Evolutionary conservation across 2,113 vertebrate species (phyloP), one percentile per base, ranked within the genome.

Genomic region (Petromus typicus): DNA sequence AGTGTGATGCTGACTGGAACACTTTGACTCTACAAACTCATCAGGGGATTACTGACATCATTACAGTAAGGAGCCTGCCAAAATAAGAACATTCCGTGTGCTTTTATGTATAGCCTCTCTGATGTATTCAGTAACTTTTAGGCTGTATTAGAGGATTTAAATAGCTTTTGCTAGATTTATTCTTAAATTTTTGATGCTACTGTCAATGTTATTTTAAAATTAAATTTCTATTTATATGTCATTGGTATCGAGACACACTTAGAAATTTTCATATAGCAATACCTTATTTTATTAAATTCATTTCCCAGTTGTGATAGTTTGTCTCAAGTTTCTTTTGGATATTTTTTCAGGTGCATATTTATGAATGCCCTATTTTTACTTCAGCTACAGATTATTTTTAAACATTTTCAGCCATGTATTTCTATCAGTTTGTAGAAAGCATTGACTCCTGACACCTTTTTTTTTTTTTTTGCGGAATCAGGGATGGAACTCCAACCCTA

Each of bases 321-420:
- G 13, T 83, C 76, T 54, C 30, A 59, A 91, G 37, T 16, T 57
- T 63, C 20, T 84, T 90, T 76, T n/a, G 75, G 59, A 76, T 90
- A 89, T 89, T 95, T 18, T 82, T 82, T 40, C 73, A 69, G 12
- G 11, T 63, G 30, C 32, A 56, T 12, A 90, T 57, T 90, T n/a
- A 92, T 37, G 79, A 94, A 89, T 75, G 80, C 2, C 18, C 14
- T 94, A 81, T 57, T 91, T 84, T 91, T 80, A 83, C 69, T 87
- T 82, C 10, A 95, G 90, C 34, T 84, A 59, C 12, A 73, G 32
- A 83, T 54, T 69, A 59, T 71, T 63, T 84, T 87, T 59, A 78
- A 79, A 79, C n/a, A 64, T 43, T 92, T 85, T 78, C 59, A 92
- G 45, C 54, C 69, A 17, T 71, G 16, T 85, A 16, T 81, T 84